Base-by-base conservation (phyloP, 2,113 vertebrate genomes). In the Caranx melampygus region DNA sequence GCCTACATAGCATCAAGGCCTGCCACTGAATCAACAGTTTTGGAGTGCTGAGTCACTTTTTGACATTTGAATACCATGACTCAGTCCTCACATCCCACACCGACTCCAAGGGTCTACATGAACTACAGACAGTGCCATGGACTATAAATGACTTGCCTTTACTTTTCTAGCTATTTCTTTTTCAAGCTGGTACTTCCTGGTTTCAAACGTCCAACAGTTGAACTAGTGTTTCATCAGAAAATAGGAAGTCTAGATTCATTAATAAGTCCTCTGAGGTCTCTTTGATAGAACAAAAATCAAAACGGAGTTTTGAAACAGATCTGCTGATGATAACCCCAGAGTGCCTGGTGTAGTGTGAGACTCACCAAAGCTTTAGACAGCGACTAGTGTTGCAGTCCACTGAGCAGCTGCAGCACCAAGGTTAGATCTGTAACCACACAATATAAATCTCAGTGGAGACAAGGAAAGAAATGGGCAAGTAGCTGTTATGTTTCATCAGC, bases 31-130 rank as follows among this genome's bases (percentile, higher is more conserved):
- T 76, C 79, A 66, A 72, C 52, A 55, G 57, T 78, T 61, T 40
- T 16, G 42, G 15, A 79, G 60, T 83, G 76, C 79, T 82, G 85
- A 90, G 78, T 89, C 86, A 83, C 65, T 45, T 55, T 55, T 74
- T 82, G 86, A 85, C 79, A 75, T 76, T 69, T 65, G 52, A 74
- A 60, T 78, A 60, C 72, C 60, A 35, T 7, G 37, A 70, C 31
- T 63, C 21, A 26, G 37, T 51, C 61, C 55, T 60, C 76, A 31
- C 57, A 40, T 63, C 76, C 55, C 63, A 75, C 78, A 54, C 55
- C 9, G 52, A 68, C 66, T 77, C 58, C 9, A 64, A 20, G 35
- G 60, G 18, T 51, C 45, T 47, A 3, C 65, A 18, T 5, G 33
- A 61, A 14, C 42, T 58, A 20, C 14, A 31, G 33, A 42, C 42